Conservation (phyloP, 2,797 vertebrate genomes). For the Cossypha niveicapilla region DNA sequence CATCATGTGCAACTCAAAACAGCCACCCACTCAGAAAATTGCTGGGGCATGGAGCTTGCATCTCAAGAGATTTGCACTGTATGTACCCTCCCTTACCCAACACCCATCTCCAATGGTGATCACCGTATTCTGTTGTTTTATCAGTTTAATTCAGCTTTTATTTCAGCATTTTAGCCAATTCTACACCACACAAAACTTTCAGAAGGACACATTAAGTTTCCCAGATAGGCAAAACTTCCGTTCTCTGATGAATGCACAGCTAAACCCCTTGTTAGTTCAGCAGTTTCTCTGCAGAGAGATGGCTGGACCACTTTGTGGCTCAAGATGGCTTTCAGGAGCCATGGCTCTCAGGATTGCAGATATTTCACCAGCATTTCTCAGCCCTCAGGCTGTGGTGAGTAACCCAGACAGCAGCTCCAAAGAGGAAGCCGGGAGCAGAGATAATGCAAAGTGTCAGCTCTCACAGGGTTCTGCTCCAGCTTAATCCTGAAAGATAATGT, state of each 20-base stretch:
- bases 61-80: not conserved
- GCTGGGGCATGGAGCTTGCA: not conserved
- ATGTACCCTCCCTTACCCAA: not conserved
- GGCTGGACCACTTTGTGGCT: not conserved
- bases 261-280: not conserved
- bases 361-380: not conserved
- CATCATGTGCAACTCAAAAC: not conserved
- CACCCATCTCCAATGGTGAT: not conserved
- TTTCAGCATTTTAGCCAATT: not conserved
- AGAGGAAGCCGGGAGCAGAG: not conserved
- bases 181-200: not conserved
- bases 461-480: not conserved
- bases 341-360: not conserved
- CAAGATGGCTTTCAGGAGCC: not conserved
- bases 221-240: not conserved
- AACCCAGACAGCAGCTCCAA: not conserved
- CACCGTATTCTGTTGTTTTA: not conserved
- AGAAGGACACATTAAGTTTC: not conserved
- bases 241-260: not conserved
- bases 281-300: not conserved
- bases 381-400: not conserved
- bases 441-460: not conserved
- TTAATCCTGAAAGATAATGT: not conserved
- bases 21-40: slow-evolving; percentile 15
- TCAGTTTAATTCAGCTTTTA: not conserved